These are phyloP conservation scores for Varanus komodoensis DNA, from an alignment of 2,113 vertebrate species.

Conservation along the genomic window DNA sequence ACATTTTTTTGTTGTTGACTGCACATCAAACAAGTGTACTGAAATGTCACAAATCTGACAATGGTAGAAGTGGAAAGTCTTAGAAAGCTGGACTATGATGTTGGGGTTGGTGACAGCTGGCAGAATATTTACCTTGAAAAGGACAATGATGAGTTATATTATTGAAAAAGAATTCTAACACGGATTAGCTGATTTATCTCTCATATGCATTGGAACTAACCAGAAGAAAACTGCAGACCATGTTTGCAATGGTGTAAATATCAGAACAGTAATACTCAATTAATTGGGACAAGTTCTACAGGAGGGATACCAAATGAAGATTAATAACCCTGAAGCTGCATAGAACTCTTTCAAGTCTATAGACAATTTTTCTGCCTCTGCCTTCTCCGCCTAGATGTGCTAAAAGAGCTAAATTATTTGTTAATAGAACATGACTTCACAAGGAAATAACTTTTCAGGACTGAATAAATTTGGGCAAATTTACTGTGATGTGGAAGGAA, in stretches of 20 bases:
- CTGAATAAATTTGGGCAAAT: not conserved
- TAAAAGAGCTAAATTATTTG: not conserved
- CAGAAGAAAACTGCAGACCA: slow-evolving; percentile 47
- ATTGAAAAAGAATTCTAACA: slow-evolving; percentile 42
- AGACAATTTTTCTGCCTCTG: not conserved
- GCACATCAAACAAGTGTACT: slow-evolving; percentile 24
- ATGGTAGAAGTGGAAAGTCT: slow-evolving; percentile 61
- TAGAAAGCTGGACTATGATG: slow-evolving; percentile 39
- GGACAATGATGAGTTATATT: slow-evolving; percentile 39
- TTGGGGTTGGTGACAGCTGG: slow-evolving; percentile 55
- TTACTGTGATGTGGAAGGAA: not conserved
- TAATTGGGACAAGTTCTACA: slow-evolving; percentile 24
- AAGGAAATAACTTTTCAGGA: slow-evolving; percentile 1
- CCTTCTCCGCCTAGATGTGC: not conserved
- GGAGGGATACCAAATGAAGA: slow-evolving; percentile 12
- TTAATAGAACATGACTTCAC: not conserved
- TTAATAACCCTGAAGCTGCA: not conserved
- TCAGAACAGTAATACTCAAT: not conserved
- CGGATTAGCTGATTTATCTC: slow-evolving; percentile 46
- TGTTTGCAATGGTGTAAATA: slow-evolving; percentile 50
- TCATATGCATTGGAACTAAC: slow-evolving; percentile 35
- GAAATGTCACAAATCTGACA: slow-evolving; percentile 57
- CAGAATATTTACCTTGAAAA: slow-evolving; percentile 62
- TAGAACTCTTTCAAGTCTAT: not conserved
- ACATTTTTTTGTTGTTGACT: not conserved